Base-by-base conservation (phyloP, 2,113 vertebrate genomes). In the Hucho hucho region DNA sequence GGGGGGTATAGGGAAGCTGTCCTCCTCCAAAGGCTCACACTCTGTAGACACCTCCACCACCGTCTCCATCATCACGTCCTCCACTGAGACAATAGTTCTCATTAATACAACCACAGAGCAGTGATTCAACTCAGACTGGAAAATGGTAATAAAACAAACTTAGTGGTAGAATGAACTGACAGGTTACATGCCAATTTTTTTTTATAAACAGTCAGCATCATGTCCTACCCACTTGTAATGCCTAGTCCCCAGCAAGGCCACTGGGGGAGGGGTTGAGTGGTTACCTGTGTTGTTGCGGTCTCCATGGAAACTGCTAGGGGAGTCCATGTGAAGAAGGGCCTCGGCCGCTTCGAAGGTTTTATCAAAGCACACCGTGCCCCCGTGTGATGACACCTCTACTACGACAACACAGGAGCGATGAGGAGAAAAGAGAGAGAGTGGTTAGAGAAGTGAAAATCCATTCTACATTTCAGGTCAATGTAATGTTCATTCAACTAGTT, bases 311-410 rank as follows among this genome's bases (percentile, higher is more conserved):
- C 49, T 14, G 24, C 64, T 24, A 24, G n/a, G 96, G 90, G 98
- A 98, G 68, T 99, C 98, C 98, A 99, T 99, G 89, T 99, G 98
- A 65, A 99, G 96, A 79, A 99, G 91, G 47, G 98, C 97, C 88
- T 99, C 97, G 0, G 98, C 97, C 12, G 97, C 98, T 90, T 99
- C 98, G 68, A 99, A 97, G 0, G 97, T 99, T 88, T 99, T 98
- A 83, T 99, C 97, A 0, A 93, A 94, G 84, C 95, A 96, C 89
- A 80, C 93, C 93, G 93, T 93, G 93, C 86, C 92, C 94, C 94
- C 90, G 4, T 97, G 95, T 73, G 95, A 94, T 0, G 97, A 98
- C 72, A 97, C 95, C 88, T 98, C 97, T 91, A 84, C 20, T 37
- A 76, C 16, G 66, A 25, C 29, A n/a, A 56, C 22, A n/a, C 24